These are phyloP conservation scores for Drosophila suzukii DNA, from an alignment of 1,140 invertebrate genomes.

Conservation along the genomic window DNA sequence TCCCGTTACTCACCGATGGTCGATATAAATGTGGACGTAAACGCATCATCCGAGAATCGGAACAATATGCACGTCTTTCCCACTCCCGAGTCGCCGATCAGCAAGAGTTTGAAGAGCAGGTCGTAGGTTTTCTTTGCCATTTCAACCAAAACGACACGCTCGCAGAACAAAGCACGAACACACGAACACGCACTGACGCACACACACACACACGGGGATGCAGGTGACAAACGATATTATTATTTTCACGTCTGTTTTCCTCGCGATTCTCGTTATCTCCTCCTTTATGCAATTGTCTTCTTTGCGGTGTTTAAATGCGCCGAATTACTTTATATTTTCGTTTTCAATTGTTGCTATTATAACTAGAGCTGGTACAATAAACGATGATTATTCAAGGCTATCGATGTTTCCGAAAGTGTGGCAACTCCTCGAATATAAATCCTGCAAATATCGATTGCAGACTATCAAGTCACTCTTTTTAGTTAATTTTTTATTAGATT, in stretches of 20 bases:
- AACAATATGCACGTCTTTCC: conserved; percentile 99
- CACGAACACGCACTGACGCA: conserved; percentile 41
- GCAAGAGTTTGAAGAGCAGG: conserved; percentile 97
- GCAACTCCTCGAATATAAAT: not conserved
- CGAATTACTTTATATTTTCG: conserved; percentile 25
- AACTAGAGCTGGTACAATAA: conserved; percentile 15
- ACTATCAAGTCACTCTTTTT: not conserved
- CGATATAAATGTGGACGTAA: conserved; percentile 99
- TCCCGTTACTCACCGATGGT: conserved; percentile 93
- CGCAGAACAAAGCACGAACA: conserved; percentile 64
- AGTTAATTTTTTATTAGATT: too few species aligned
- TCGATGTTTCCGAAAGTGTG: not conserved
- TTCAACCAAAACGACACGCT: conserved; percentile 76
- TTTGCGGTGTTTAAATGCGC: conserved; percentile 14
- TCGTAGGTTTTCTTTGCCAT: conserved; percentile 99
- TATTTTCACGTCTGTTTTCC: not conserved
- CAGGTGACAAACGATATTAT: conserved; percentile 38
- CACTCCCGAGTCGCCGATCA: conserved; percentile 99
- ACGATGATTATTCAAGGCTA: not conserved
- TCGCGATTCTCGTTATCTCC: not conserved
- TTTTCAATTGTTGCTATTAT: conserved; percentile 35
- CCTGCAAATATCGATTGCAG: not conserved
- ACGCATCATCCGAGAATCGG: conserved; percentile 99
- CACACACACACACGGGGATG: conserved; percentile 28
- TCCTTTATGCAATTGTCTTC: not conserved